Evolutionary conservation across 2,888 invertebrate species (phyloP).

Genomic region (Spilosoma lubricipeda): DNA sequence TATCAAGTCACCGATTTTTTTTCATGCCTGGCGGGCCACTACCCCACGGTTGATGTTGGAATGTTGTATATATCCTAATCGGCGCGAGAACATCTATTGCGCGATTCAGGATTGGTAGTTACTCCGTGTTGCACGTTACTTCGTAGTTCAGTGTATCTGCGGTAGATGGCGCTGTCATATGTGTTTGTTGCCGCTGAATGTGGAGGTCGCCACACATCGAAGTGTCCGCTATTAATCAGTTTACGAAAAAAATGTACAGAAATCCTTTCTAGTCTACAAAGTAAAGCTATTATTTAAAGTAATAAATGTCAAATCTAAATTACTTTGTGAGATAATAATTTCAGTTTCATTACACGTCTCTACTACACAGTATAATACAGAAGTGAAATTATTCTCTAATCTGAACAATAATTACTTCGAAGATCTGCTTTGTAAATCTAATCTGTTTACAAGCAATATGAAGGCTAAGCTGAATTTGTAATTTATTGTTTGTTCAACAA

Average conservation of each 20-base stretch:
- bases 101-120: too few relatives aligned
- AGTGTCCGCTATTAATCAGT: too few relatives aligned
- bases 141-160: too few relatives aligned
- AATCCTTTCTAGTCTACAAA: neutral
- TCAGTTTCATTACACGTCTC: neutral
- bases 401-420: conserved; percentile 1
- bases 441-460: conserved; percentile 19
- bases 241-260: neutral
- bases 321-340: neutral
- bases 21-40: too few relatives aligned
- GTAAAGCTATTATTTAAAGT: neutral
- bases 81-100: too few relatives aligned
- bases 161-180: too few relatives aligned
- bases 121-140: too few relatives aligned
- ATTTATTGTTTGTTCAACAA: conserved; percentile 18
- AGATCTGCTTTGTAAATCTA: neutral
- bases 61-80: too few relatives aligned
- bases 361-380: neutral
- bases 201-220: too few relatives aligned
- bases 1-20: too few relatives aligned
- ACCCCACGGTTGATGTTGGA: too few relatives aligned
- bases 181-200: too few relatives aligned
- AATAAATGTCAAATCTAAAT: neutral
- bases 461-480: conserved; percentile 11
- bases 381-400: neutral